Conservation (phyloP, 2,113 vertebrate species). For the Oryzias javanicus region DNA sequence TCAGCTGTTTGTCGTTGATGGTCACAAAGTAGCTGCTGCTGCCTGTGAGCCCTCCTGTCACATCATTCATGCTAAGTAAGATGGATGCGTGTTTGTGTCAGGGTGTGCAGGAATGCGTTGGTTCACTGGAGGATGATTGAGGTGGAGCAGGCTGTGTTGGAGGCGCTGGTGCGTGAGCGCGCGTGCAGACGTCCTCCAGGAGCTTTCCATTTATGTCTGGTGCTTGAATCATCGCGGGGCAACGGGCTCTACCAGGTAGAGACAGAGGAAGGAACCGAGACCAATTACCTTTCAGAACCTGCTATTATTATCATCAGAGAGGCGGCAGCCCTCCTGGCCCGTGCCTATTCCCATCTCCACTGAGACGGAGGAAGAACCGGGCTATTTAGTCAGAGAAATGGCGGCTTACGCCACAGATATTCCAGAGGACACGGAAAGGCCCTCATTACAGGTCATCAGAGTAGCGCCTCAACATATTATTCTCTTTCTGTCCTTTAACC, state of each 20-base stretch:
- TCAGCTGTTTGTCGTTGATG: constrained; percentile 62
- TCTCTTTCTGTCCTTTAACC: constrained; percentile 66
- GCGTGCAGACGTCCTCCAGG: constrained; percentile 18
- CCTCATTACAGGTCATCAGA: constrained; percentile 70
- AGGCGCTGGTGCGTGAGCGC: constrained; percentile 26
- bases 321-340: constrained; percentile 57
- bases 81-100: constrained; percentile 36
- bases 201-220: constrained; percentile 62
- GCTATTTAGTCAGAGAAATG: constrained; percentile 58
- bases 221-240: constrained; percentile 59
- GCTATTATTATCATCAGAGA: constrained; percentile 73
- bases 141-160: constrained; percentile 29
- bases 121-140: constrained; percentile 31
- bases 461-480: constrained; percentile 54
- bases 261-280: constrained; percentile 50
- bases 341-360: constrained; percentile 37
- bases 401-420: constrained; percentile 57
- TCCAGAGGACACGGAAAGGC: constrained; percentile 63
- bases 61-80: constrained; percentile 30
- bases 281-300: constrained; percentile 61
- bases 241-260: constrained; percentile 48
- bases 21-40: constrained; percentile 37
- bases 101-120: constrained; percentile 30
- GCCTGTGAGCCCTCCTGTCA: constrained; percentile 44
- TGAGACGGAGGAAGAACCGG: constrained; percentile 52